Percentiles rank a stretch among this genome's conserved stretches.
phyloP scores from a whole-genome alignment of 2,888 invertebrate genomes.

The Galerucella calmariensis region DNA sequence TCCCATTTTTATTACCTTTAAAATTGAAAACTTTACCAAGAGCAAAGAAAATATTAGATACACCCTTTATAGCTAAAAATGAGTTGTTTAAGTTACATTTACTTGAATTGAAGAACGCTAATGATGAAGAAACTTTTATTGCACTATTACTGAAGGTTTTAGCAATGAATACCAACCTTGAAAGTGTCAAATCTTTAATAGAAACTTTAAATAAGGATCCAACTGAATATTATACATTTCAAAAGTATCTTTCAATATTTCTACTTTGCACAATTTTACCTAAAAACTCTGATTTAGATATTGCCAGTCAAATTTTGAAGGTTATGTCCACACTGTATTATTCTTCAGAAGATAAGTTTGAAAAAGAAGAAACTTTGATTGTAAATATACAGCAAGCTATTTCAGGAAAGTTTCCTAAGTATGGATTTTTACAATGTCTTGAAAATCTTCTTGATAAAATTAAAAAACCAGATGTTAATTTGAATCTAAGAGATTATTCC shows the following conservation, averaged over 20 bases:
- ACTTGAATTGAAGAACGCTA: constrained; percentile 24
- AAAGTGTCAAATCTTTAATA: constrained; percentile 44
- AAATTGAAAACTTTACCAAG: constrained; percentile 62
- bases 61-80: constrained; percentile 64
- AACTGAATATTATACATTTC: constrained; percentile 45
- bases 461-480: constrained; percentile 61
- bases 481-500: constrained; percentile 66
- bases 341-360: constrained; percentile 54
- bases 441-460: constrained; percentile 67
- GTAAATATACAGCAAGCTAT: constrained; percentile 57
- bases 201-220: constrained; percentile 46
- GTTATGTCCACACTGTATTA: constrained; percentile 65
- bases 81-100: constrained; percentile 45
- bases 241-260: constrained; percentile 61
- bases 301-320: constrained; percentile 63
- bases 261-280: constrained; percentile 66
- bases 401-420: constrained; percentile 68
- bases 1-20: constrained; percentile 73
- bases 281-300: constrained; percentile 61
- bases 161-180: constrained; percentile 37
- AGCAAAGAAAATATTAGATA: constrained; percentile 64
- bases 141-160: constrained; percentile 46
- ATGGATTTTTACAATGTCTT: constrained; percentile 70
- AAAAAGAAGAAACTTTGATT: constrained; percentile 47
- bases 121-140: constrained; percentile 44